A percentile compares a stretch with the other conserved stretches of the same genome.
Evolutionary conservation across 30 jellyfish, hydroid and myxozoan species (phyloP).

Genomic region (Thelohanellus kitauei): DNA sequence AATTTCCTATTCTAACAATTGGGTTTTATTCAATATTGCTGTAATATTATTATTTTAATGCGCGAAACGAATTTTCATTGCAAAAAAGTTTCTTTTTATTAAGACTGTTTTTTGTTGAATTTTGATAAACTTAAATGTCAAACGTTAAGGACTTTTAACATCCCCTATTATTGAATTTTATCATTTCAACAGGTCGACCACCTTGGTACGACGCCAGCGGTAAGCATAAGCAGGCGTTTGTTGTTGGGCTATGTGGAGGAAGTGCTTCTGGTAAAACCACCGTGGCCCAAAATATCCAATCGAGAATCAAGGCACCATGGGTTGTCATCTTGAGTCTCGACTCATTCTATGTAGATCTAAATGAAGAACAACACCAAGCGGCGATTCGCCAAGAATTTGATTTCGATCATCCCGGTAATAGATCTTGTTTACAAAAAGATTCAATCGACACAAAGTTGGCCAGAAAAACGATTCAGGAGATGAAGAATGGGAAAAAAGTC

Average conservation of each 20-base stretch:
- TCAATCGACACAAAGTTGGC: no score
- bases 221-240: slow-evolving; percentile 35
- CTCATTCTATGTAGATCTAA: slow-evolving; percentile 43
- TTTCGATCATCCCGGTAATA: slow-evolving; percentile 70
- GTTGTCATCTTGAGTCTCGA: slow-evolving; percentile 69
- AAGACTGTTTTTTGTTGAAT: no score
- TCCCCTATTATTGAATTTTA: no score
- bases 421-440: background rate
- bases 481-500: no score
- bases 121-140: no score
- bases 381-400: slow-evolving; percentile 47
- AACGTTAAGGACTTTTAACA: no score
- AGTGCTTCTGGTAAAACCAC: slow-evolving; percentile 99
- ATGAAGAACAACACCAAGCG: slow-evolving; percentile 44
- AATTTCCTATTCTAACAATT: no score
- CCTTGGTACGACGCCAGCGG: slow-evolving; percentile 93
- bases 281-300: slow-evolving; percentile 49
- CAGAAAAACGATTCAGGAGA: no score
- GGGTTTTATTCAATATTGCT: no score
- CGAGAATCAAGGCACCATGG: slow-evolving; percentile 91
- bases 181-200: slow-evolving; percentile 90
- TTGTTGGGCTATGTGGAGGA: slow-evolving; percentile 90
- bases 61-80: no score
- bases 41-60: no score
- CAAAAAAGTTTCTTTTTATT: no score